phyloP scores from a whole-genome alignment of 92 coral and sea anemone species.

The Porites lobata region DNA sequence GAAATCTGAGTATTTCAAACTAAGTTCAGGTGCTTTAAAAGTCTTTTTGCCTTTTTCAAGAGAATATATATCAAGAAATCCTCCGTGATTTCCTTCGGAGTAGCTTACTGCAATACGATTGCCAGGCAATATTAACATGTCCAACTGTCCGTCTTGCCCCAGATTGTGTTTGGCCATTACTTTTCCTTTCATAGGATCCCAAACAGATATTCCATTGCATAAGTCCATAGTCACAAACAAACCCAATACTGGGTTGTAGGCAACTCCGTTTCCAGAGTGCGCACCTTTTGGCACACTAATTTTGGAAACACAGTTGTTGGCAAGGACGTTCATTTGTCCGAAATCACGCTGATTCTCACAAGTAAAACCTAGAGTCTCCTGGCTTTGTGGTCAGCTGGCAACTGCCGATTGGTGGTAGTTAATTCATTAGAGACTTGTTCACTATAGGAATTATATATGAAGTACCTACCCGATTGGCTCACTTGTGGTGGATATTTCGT shows the following conservation, averaged over 20 bases:
- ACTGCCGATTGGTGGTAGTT: too few relatives aligned
- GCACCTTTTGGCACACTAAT: constrained; percentile 23
- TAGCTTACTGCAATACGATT: constrained; percentile 36
- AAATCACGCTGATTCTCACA: too few relatives aligned
- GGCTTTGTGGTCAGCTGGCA: too few relatives aligned
- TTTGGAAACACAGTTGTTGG: constrained; percentile 31
- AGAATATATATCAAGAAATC: not conserved
- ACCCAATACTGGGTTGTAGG: constrained; percentile 42
- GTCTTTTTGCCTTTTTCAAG: not conserved
- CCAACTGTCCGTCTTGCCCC: constrained; percentile 14
- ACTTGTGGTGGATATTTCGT: too few relatives aligned
- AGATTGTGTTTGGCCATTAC: constrained; percentile 20
- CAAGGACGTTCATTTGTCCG: constrained; percentile 9
- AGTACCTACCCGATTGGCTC: too few relatives aligned
- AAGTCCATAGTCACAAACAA: constrained; percentile 35
- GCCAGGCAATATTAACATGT: constrained; percentile 31
- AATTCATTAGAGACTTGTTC: too few relatives aligned
- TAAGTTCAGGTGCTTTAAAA: too few relatives aligned
- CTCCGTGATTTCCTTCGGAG: constrained; percentile 29
- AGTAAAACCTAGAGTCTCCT: too few relatives aligned
- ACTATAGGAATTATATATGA: too few relatives aligned
- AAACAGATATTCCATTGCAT: constrained; percentile 41
- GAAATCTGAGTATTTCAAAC: too few relatives aligned
- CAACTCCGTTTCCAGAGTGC: not conserved
- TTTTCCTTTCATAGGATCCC: constrained; percentile 32